These are phyloP conservation scores for Murina feae DNA, from an alignment of 2,113 vertebrate species.

Conservation along the genomic window DNA sequence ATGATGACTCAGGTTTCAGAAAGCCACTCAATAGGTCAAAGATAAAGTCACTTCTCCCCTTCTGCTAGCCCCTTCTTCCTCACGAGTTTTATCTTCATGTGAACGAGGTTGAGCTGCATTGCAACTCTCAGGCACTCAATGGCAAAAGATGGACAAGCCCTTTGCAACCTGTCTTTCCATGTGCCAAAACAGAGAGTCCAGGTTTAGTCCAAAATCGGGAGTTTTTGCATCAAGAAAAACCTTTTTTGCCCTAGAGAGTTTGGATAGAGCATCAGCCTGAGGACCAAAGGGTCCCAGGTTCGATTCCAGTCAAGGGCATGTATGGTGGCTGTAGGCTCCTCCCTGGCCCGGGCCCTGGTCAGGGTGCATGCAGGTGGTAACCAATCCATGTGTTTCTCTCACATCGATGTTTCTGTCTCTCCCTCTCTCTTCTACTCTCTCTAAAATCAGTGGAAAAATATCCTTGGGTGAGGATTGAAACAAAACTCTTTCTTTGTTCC, in stretches of 20 bases:
- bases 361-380: too few species aligned
- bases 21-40: constrained; percentile 41
- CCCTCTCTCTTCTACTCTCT: too few species aligned
- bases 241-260: neutral
- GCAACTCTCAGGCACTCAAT: neutral
- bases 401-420: too few species aligned
- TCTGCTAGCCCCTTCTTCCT: neutral
- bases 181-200: neutral
- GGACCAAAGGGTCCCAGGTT: too few species aligned
- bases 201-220: constrained; percentile 7
- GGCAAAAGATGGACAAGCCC: neutral
- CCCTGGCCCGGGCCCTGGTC: too few species aligned
- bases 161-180: neutral
- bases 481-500: neutral
- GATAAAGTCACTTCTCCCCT: constrained; percentile 60
- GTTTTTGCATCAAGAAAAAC: neutral
- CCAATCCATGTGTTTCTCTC: too few species aligned
- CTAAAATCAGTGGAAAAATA: too few species aligned
- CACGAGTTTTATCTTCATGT: neutral
- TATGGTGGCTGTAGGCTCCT: too few species aligned
- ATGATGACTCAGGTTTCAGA: constrained; percentile 61
- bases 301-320: too few species aligned
- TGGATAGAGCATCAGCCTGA: too few species aligned
- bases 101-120: neutral
- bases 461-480: too few species aligned